Conservation (phyloP, 2,113 vertebrate species). For the Cyphomyrus plagiostoma region DNA sequence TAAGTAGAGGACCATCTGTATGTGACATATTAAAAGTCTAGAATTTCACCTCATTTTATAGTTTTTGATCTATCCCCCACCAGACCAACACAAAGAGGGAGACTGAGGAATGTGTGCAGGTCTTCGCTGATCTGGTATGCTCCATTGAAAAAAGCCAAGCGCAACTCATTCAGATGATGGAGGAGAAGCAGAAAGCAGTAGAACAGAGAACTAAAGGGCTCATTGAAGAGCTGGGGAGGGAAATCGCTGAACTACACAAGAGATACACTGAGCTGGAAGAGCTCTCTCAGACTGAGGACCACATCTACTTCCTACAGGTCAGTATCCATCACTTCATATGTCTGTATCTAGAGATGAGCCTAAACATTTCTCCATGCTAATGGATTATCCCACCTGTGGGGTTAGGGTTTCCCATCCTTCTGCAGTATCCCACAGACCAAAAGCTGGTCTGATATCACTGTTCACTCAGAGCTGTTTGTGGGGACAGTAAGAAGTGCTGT, state of each 20-base stretch:
- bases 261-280: conserved; percentile 38
- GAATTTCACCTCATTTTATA: neutral
- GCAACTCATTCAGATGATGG: conserved; percentile 29
- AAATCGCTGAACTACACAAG: conserved; percentile 42
- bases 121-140: conserved; percentile 36
- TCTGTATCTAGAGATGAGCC: neutral
- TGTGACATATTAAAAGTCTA: neutral
- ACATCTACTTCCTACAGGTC: conserved; percentile 55
- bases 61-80: neutral
- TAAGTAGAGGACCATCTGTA: too few relatives aligned
- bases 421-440: conserved; percentile 33
- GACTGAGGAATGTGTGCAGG: conserved; percentile 31
- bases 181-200: conserved; percentile 36
- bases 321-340: neutral
- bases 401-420: conserved; percentile 36
- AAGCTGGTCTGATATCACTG: conserved; percentile 40
- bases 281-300: conserved; percentile 43
- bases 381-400: neutral
- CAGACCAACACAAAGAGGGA: conserved; percentile 45
- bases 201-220: conserved; percentile 40
- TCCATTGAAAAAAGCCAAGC: conserved; percentile 27
- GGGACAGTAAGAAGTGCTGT: conserved; percentile 36
- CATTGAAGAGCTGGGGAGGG: conserved; percentile 38
- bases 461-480: conserved; percentile 41
- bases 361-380: neutral